phyloP scores from a whole-genome alignment of 2,888 invertebrate genomes.

The Brachynemurus nebulosus region DNA sequence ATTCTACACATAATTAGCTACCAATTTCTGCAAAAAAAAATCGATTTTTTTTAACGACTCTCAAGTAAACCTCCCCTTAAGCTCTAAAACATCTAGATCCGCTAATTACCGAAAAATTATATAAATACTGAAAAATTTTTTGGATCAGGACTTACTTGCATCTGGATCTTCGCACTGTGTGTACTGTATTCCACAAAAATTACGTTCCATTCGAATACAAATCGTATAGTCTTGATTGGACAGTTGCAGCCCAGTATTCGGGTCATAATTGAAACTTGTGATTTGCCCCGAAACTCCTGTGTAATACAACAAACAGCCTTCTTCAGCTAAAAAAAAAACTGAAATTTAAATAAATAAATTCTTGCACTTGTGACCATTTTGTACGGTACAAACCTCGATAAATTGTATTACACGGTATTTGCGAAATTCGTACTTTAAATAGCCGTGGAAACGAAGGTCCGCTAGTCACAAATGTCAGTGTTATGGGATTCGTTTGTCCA shows the following conservation, averaged over 20 bases:
- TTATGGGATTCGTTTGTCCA: constrained; percentile 62
- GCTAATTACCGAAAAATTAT: too few relatives aligned
- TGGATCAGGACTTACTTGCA: constrained; percentile 42
- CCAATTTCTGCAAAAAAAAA: too few relatives aligned
- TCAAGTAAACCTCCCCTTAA: too few relatives aligned
- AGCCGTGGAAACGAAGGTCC: constrained; percentile 55
- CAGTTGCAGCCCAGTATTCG: constrained; percentile 57
- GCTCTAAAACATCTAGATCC: too few relatives aligned
- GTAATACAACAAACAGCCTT: constrained; percentile 66
- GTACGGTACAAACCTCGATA: constrained; percentile 49
- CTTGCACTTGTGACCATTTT: background rate
- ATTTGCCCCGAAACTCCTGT: constrained; percentile 70
- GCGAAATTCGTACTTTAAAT: constrained; percentile 70
- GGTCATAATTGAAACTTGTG: constrained; percentile 73
- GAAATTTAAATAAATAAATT: background rate
- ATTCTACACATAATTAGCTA: too few relatives aligned
- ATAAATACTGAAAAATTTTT: too few relatives aligned
- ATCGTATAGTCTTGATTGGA: constrained; percentile 84
- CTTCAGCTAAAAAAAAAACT: constrained; percentile 40
- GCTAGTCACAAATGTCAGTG: constrained; percentile 68
- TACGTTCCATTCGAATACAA: constrained; percentile 69
- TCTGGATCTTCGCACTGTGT: constrained; percentile 57
- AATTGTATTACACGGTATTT: constrained; percentile 63
- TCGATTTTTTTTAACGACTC: too few relatives aligned
- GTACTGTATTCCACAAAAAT: constrained; percentile 79